Evolutionary conservation across 64 coral and sea anemone genomes (phyloP).

Genomic region (Actinia equina): DNA sequence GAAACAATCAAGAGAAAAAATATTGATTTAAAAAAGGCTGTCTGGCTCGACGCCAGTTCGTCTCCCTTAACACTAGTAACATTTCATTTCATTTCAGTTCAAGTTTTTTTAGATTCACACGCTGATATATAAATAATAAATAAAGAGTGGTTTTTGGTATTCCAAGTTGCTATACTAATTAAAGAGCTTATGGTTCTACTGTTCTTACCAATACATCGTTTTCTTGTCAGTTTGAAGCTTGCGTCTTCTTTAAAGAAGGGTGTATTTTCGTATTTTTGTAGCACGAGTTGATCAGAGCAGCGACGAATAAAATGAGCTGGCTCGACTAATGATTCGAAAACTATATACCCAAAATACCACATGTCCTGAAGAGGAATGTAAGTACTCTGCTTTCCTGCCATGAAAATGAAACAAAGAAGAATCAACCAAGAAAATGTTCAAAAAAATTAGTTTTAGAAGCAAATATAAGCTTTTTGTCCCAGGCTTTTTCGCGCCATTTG

Average conservation of each 20-base stretch:
- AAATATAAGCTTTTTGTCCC: no score
- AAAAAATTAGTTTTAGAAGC: neutral
- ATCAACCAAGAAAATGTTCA: neutral
- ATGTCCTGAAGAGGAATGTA: conserved; percentile 87
- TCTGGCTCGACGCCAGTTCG: no score
- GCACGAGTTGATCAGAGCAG: conserved; percentile 60
- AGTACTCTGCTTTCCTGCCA: conserved; percentile 80
- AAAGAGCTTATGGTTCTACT: neutral
- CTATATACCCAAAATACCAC: conserved; percentile 88
- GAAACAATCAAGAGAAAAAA: no score
- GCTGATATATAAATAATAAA: no score
- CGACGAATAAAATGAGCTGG: conserved; percentile 82
- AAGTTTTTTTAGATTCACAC: no score
- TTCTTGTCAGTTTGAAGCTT: conserved; percentile 79
- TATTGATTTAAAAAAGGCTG: no score
- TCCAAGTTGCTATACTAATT: no score
- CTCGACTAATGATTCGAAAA: conserved; percentile 74
- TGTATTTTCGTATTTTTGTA: conserved; percentile 92
- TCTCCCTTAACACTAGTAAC: no score
- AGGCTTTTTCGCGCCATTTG: no score
- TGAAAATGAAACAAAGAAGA: neutral
- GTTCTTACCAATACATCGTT: conserved; percentile 79
- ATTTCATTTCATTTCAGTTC: no score
- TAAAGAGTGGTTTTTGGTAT: no score
- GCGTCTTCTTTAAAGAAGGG: conserved; percentile 90